Evolutionary conservation across 2,888 invertebrate species (phyloP), one percentile per base, ranked within the genome.

Genomic region (Nezara viridula): DNA sequence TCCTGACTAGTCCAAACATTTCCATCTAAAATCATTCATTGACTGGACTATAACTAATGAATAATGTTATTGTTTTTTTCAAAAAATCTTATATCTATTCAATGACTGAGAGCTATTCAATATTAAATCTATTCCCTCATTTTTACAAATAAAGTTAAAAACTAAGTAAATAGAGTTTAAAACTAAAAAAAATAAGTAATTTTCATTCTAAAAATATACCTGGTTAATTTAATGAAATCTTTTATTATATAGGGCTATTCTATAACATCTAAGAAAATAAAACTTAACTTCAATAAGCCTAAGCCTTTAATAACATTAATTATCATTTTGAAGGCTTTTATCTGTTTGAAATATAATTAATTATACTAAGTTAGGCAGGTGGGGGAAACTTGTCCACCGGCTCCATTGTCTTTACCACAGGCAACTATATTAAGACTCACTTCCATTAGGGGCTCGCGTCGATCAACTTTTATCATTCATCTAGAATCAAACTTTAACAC

Each of bases 271-370:
- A 44, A 81, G 44, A n/a, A 40, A 81, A 81, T 81, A 81, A 81
- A 44, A 81, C 44, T 81, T 81, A 44, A 47, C 81, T 47, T 81
- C 1, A 81, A 81, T 81, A 47, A n/a, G n/a, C 14, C 81, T 81
- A 81, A 81, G 81, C 27, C 86, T 16, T 27, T 52, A 86, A 86
- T 86, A 86, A 86, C 86, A 86, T 86, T 86, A 86, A 86, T 86
- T 86, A 86, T 32, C 50, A n/a, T 86, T 86, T 86, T 86, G 86
- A 86, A 86, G 86, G 86, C 86, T 86, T 86, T 86, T 86, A 86
- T 86, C 86, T 86, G 86, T 86, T 86, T 86, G 86, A 86, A 86
- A 86, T 86, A 55, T 86, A 86, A 86, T 86, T 86, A 52, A 86
- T 86, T 86, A 86, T 50, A 86, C 50, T 50, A 86, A 55, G 52